Conservation (phyloP, 2,113 vertebrate species). For the Callorhinus ursinus region DNA sequence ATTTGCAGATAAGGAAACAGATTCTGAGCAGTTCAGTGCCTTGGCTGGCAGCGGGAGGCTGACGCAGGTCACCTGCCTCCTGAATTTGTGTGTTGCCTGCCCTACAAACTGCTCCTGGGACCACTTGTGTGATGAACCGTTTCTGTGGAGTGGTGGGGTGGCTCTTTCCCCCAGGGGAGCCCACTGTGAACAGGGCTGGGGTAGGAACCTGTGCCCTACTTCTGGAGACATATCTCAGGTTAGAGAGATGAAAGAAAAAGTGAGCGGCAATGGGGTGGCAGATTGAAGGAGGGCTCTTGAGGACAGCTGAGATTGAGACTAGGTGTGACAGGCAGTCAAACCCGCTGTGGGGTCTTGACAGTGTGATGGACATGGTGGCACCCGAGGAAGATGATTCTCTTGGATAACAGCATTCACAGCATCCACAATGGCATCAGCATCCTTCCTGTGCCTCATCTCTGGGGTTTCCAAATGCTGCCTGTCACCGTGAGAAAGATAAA, state of each 20-base stretch:
- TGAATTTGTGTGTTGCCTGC: rapidly evolving
- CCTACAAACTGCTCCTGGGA: no score
- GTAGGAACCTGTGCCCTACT: neutral
- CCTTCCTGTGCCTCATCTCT: neutral
- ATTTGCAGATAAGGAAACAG: neutral
- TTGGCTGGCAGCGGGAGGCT: neutral
- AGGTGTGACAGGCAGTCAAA: neutral
- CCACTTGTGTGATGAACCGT: rapidly evolving
- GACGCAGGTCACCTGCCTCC: neutral
- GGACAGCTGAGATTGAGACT: neutral
- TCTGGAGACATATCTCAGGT: neutral
- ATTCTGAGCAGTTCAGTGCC: neutral
- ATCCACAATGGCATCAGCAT: neutral
- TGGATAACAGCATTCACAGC: neutral
- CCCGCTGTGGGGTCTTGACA: neutral
- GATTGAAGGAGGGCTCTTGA: neutral
- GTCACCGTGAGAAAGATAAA: slow-evolving; percentile 39
- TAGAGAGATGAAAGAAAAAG: neutral
- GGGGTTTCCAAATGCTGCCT: slow-evolving; percentile 17
- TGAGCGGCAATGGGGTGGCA: neutral
- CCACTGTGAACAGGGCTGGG: neutral
- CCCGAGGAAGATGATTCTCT: neutral
- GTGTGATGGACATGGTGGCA: neutral
- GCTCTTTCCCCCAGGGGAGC: neutral
- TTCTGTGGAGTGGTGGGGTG: rapidly evolving